These are phyloP conservation scores for Coelogynopora nodosa DNA, from an alignment of 2,888 invertebrate genomes.

Conservation along the genomic window DNA sequence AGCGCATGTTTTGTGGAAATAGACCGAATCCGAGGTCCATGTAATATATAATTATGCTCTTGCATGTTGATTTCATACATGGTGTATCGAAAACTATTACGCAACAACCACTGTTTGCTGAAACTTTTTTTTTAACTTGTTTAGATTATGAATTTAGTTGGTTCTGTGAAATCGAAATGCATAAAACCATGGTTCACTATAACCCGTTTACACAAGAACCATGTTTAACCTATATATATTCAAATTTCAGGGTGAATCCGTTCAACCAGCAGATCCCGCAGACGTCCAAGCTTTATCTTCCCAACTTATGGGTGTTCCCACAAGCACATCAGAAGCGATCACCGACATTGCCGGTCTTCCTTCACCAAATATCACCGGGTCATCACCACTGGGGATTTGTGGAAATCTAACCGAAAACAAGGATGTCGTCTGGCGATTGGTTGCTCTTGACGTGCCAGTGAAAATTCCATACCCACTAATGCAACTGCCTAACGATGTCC, in stretches of 20 bases:
- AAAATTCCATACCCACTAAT: constrained; percentile 43
- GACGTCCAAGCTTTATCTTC: background rate
- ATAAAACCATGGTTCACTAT: too few species aligned
- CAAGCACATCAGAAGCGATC: background rate
- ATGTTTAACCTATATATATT: too few species aligned
- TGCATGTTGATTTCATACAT: too few species aligned
- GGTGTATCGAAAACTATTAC: too few species aligned
- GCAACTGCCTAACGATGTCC: constrained; percentile 39
- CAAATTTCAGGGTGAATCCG: background rate
- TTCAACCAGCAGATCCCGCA: background rate
- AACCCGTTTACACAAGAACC: too few species aligned
- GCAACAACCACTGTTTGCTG: too few species aligned
- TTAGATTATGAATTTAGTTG: too few species aligned
- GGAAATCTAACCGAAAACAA: background rate
- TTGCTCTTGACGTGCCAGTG: constrained; percentile 41
- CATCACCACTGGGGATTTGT: background rate
- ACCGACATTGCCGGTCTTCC: background rate
- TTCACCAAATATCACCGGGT: background rate
- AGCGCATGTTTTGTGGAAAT: too few species aligned
- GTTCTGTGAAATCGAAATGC: too few species aligned
- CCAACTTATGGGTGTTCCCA: background rate
- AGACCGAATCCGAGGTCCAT: too few species aligned
- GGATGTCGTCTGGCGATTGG: constrained; percentile 32
- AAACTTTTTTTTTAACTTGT: too few species aligned
- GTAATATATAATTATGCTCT: too few species aligned